Evolutionary conservation across 2,888 invertebrate genomes (phyloP).

Genomic region (Cantharis lateralis): DNA sequence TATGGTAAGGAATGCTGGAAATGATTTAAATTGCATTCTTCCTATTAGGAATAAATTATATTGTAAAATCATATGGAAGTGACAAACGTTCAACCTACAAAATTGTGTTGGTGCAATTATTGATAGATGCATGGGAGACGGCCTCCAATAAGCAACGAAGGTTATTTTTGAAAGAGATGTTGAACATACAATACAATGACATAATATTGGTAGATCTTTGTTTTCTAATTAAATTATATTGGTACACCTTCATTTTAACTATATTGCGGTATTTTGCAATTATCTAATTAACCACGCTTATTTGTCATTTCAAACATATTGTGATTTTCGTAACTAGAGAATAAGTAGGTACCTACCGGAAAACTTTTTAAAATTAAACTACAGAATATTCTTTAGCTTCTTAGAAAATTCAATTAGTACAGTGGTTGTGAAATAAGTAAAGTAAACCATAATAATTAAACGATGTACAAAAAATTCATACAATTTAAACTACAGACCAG

Average conservation of each 20-base stretch:
- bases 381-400: background rate
- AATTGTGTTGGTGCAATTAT: background rate
- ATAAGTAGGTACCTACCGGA: background rate
- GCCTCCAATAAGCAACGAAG: background rate
- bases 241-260: background rate
- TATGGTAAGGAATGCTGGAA: background rate
- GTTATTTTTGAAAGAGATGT: background rate
- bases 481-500: background rate
- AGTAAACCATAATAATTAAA: background rate
- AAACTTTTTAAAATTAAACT: background rate
- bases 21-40: background rate
- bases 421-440: background rate
- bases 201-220: background rate
- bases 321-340: background rate
- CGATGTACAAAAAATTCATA: background rate
- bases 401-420: background rate
- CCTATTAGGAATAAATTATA: background rate
- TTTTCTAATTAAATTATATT: background rate
- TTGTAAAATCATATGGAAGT: background rate
- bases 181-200: background rate
- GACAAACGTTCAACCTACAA: background rate
- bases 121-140: constrained; percentile 1
- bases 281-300: background rate
- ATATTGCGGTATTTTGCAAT: background rate
- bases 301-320: background rate